A percentile compares a stretch with the other conserved stretches of the same genome.
Conservation (phyloP, 2,888 invertebrate species). For the Melinopterus prodromus region DNA sequence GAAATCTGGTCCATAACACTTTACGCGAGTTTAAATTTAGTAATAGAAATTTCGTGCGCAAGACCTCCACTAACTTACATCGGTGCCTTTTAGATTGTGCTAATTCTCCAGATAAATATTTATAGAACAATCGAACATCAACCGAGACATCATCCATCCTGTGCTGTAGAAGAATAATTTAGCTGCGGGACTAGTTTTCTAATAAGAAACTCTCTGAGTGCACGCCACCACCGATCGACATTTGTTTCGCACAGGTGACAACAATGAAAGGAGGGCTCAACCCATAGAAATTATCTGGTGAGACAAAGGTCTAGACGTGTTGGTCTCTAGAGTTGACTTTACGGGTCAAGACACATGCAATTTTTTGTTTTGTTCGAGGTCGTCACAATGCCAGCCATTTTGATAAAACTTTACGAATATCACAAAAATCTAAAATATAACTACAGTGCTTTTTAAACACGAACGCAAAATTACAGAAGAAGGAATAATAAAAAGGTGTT, state of each 20-base stretch:
- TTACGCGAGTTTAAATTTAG: not conserved
- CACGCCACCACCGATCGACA: not conserved
- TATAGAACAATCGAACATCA: slow-evolving; percentile 4
- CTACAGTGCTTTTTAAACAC: not conserved
- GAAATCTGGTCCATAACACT: not conserved
- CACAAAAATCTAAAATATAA: not conserved
- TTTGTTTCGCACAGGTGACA: not conserved
- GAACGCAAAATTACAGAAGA: not conserved
- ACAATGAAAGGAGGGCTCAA: not conserved
- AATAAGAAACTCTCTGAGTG: not conserved
- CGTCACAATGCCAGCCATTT: not conserved
- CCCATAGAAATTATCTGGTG: not conserved
- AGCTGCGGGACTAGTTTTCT: not conserved
- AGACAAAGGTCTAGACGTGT: not conserved
- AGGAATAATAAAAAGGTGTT: too few species aligned
- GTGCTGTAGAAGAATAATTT: not conserved
- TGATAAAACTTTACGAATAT: not conserved
- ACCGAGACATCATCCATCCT: not conserved
- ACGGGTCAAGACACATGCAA: not conserved
- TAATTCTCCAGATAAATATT: not conserved
- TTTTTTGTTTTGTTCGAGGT: not conserved
- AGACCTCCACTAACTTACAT: not conserved
- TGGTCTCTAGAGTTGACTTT: not conserved
- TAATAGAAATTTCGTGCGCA: not conserved
- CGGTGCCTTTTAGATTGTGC: not conserved